Evolutionary conservation across 2,888 invertebrate species (phyloP), one percentile per base, ranked within the genome.

Genomic region (Synergus umbraculus): DNA sequence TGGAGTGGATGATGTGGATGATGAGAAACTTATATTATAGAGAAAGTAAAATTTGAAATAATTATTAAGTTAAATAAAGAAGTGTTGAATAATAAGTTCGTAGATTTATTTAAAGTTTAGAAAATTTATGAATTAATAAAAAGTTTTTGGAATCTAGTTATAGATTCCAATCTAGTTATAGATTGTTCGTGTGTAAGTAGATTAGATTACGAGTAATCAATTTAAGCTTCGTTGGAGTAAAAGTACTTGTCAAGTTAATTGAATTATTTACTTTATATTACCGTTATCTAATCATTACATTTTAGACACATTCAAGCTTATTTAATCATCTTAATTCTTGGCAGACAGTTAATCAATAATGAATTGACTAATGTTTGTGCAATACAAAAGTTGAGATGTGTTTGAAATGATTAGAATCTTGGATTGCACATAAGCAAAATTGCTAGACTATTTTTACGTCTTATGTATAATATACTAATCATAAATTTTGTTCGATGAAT

Each of bases 1-100:
- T 88, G 96, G 96, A 7, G 84, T 92, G 3, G 90, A 89, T 60
- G 18, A 18, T 60, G 60, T 8, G 12, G 5, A 43, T 12, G 4
- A 64, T 29, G 64, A 64, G 12, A 18, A 37, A 64, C 1, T 44
- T 67, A 18, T 67, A 22, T 43, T 64, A 29, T 64, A 15, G 29
- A 37, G 43, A 22, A 15, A 29, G 7, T 46, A 7, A 18, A 22
- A 67, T 67, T 67, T 67, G 13, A 44, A 22, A 67, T 49, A 49
- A 69, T 49, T 49, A 13, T 73, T 73, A 73, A 49, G 67, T 15
- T 8, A 4, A 69, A 69, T 54, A 73, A 73, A 73, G 29, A 49
- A 18, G 44, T 18, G 43, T 67, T 44, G 12, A 41, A 66, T 41
- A 43, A 41, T 37, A n/a, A 66, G 41, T 18, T 66, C 10, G 12